Evolutionary conservation across 2,113 vertebrate species (phyloP).

Genomic region (Gambusia holbrooki): DNA sequence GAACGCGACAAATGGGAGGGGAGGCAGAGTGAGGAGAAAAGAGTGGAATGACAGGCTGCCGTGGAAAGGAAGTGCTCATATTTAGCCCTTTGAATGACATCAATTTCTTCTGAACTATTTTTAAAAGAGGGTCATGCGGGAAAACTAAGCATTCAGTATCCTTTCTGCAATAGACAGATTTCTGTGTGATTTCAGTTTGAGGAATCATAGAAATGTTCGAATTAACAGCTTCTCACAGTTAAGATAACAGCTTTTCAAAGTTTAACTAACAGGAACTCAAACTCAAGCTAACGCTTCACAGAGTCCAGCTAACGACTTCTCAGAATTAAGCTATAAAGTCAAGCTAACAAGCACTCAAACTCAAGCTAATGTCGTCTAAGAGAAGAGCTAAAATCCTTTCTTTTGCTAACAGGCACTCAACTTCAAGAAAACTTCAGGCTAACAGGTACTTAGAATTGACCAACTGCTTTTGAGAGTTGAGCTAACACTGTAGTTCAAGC

Average conservation of each 20-base stretch:
- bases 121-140: background rate
- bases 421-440: too few species aligned
- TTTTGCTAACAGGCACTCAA: too few species aligned
- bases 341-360: background rate
- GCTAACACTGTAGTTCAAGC: too few species aligned
- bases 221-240: background rate
- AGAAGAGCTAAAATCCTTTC: too few species aligned
- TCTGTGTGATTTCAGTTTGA: background rate
- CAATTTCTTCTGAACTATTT: background rate
- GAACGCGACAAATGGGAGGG: background rate
- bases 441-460: too few species aligned
- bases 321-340: background rate
- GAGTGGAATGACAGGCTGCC: background rate
- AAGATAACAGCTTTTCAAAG: background rate
- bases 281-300: background rate
- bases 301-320: background rate
- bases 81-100: background rate
- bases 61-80: background rate
- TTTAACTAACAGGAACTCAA: background rate
- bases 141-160: background rate
- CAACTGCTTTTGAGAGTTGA: too few species aligned
- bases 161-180: background rate
- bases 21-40: constrained; percentile 26
- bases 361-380: background rate
- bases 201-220: background rate